Percentiles rank a stretch among this genome's conserved stretches.
Conservation (phyloP, 2,888 invertebrate species). For the Invenusta paracnida region DNA sequence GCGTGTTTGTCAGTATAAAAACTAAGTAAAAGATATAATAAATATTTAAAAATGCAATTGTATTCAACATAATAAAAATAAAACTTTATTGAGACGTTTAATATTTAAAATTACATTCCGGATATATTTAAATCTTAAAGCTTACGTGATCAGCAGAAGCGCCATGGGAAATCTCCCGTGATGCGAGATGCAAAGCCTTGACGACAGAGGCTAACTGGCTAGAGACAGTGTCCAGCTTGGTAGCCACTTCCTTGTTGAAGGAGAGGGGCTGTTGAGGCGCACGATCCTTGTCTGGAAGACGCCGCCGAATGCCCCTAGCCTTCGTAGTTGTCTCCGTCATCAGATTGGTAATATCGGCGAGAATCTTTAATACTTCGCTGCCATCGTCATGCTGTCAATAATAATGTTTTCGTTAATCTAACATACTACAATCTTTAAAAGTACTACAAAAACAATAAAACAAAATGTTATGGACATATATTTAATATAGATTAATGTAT, state of each 20-base stretch:
- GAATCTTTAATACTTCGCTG: background rate
- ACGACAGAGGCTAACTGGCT: background rate
- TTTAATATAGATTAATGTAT: no score
- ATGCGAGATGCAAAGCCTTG: background rate
- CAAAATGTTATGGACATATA: no score
- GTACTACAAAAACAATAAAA: no score
- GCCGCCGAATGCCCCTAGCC: background rate
- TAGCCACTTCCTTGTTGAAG: background rate
- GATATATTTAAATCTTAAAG: no score
- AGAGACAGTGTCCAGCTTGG: background rate
- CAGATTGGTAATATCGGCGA: background rate
- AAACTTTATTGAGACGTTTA: no score
- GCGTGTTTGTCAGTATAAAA: no score
- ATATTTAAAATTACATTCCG: no score
- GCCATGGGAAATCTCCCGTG: background rate
- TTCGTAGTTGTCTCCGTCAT: background rate
- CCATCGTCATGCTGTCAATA: background rate
- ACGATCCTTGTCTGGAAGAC: conserved; percentile 1
- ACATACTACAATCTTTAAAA: no score
- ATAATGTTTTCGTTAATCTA: no score
- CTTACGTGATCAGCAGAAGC: background rate
- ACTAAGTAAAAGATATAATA: no score
- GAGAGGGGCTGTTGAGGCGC: conserved; percentile 20
- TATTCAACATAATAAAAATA: no score
- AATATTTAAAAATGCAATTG: no score